These are phyloP conservation scores for Parazoanthus swiftii DNA, from an alignment of 92 coral and sea anemone genomes.

Conservation along the genomic window DNA sequence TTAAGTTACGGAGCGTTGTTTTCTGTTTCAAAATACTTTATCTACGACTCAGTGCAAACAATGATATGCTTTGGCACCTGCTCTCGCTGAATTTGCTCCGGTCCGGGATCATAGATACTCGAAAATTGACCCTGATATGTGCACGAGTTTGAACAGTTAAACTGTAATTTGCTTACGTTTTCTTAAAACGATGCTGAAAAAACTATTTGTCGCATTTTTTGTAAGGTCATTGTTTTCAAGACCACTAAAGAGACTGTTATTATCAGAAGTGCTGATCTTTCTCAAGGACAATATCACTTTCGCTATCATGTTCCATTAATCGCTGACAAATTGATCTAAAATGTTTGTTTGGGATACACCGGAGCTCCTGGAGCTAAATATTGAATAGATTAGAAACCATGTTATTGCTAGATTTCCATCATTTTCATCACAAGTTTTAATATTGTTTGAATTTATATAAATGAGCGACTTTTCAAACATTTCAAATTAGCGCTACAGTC, in stretches of 20 bases:
- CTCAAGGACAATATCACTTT: conserved; percentile 20
- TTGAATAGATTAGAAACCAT: conserved; percentile 13
- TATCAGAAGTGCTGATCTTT: conserved; percentile 13
- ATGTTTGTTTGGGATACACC: conserved; percentile 61
- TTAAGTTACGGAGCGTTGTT: background rate
- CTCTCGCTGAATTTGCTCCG: background rate
- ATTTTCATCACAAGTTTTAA: conserved; percentile 35
- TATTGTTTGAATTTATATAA: conserved; percentile 19
- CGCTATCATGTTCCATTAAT: conserved; percentile 43
- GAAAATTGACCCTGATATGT: background rate
- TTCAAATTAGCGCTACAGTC: background rate
- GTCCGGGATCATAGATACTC: background rate
- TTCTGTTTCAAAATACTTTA: conserved; percentile 1
- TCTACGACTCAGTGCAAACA: background rate
- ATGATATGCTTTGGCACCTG: background rate
- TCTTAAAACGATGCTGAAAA: background rate
- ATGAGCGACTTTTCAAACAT: background rate
- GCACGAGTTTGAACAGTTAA: background rate
- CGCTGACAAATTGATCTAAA: conserved; percentile 50
- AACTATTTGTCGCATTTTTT: conserved; percentile 3
- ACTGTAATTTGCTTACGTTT: background rate
- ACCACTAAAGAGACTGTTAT: conserved; percentile 18
- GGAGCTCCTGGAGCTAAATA: conserved; percentile 30
- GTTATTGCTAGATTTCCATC: conserved; percentile 21
- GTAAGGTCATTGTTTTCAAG: conserved; percentile 17